Evolutionary conservation across 2,888 invertebrate genomes (phyloP).

Genomic region (Pegoplata infirma): DNA sequence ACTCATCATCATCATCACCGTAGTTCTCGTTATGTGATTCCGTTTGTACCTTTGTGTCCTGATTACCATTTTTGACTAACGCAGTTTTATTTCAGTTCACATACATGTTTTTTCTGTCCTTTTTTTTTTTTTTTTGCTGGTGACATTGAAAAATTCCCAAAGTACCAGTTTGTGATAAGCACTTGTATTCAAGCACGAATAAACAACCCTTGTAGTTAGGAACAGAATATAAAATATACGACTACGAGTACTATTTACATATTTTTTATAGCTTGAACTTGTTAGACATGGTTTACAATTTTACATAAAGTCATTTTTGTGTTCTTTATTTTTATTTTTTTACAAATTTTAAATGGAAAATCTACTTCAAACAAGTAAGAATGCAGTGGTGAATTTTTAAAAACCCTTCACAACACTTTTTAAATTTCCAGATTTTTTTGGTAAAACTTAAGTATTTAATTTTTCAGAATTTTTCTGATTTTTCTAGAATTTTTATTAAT

Average conservation of each 20-base stretch:
- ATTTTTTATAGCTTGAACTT: conserved; percentile 43
- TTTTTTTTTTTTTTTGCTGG: neutral
- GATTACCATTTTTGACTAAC: conserved; percentile 57
- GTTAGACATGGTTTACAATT: conserved; percentile 61
- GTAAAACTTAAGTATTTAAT: too few species aligned
- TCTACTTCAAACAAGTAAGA: too few species aligned
- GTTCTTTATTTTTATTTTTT: conserved; percentile 17
- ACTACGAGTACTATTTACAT: conserved; percentile 12
- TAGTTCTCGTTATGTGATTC: neutral
- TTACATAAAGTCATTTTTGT: conserved; percentile 44
- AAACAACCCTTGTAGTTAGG: conserved; percentile 34
- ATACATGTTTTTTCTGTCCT: too few species aligned
- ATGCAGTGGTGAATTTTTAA: too few species aligned
- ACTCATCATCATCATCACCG: conserved; percentile 59
- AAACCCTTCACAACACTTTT: too few species aligned
- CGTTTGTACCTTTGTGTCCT: conserved; percentile 42
- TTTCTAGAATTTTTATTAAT: too few species aligned
- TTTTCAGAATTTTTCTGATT: too few species aligned
- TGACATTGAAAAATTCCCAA: conserved; percentile 61
- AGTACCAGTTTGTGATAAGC: conserved; percentile 55
- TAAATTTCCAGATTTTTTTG: too few species aligned
- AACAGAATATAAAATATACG: neutral
- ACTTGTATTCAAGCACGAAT: conserved; percentile 53
- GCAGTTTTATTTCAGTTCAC: conserved; percentile 43
- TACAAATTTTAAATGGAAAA: neutral